Evolutionary conservation across 2,888 invertebrate genomes (phyloP).

Genomic region (Idaea biselata): DNA sequence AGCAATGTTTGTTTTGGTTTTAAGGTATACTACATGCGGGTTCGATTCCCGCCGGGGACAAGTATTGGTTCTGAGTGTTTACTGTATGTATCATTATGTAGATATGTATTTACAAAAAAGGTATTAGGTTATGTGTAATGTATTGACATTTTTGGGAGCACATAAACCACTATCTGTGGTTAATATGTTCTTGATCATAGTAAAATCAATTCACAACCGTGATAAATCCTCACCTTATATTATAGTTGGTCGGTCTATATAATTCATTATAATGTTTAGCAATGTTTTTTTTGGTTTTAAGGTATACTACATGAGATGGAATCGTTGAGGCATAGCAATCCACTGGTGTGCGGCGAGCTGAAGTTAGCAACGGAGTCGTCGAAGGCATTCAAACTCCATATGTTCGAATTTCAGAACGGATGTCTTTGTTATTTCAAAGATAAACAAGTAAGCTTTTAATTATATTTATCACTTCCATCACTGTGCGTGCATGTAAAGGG

Average conservation of each 20-base stretch:
- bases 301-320: constrained; percentile 69
- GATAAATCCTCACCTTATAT: too few relatives aligned
- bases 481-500: too few relatives aligned
- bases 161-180: too few relatives aligned
- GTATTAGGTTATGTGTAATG: too few relatives aligned
- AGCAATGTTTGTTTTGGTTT: not conserved
- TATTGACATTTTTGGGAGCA: too few relatives aligned
- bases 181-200: too few relatives aligned
- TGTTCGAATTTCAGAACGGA: constrained; percentile 90
- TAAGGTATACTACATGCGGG: constrained; percentile 57
- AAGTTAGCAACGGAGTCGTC: constrained; percentile 88
- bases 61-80: too few relatives aligned
- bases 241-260: not conserved
- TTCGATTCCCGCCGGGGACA: too few relatives aligned
- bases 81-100: too few relatives aligned
- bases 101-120: too few relatives aligned
- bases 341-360: constrained; percentile 87
- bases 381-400: constrained; percentile 87
- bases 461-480: not conserved
- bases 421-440: constrained; percentile 90
- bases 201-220: too few relatives aligned
- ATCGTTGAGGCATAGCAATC: constrained; percentile 79
- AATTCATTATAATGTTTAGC: not conserved
- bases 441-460: constrained; percentile 74
- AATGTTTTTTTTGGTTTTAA: not conserved